Evolutionary conservation across 64 coral and sea anemone species (phyloP), one percentile per base, ranked within the genome.

Genomic region (Pocillopora damicornis): DNA sequence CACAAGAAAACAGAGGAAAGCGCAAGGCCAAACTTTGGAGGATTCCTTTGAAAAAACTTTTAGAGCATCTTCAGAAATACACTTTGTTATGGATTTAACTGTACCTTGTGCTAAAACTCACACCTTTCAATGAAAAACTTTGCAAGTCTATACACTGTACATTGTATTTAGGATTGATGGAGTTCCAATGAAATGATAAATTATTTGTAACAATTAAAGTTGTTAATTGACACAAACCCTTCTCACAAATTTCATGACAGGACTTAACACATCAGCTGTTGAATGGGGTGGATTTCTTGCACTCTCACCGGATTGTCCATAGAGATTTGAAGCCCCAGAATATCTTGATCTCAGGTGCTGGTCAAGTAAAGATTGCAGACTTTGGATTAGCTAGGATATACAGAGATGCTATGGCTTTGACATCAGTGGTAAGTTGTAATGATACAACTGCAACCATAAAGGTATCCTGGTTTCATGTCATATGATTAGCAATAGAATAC

Each of bases 301-400:
- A 99, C 61, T 90, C 97, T 45, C 90, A 99, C 79, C 90, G 97
- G 59, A 95, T 99, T 61, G 97, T 99, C 23, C 97, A 99, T 79
- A 88, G 97, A 16, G 97, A 99, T 76, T 74, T 99, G 60, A 99
- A 99, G 76, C 97, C 97, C 1, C 97, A 99, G 63, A 99, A 99
- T 60, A 95, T 99, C 71, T 85, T 99, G 30, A 88, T 99, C 30
- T 90, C 97, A 38, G 91, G 86, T 87, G 86, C 87, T 42, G 97
- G 97, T n/a, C 88, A 92, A 68, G 80, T 99, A 1, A 99, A 99
- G 84, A 93, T 99, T 86, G 97, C 97, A 22, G 97, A 99, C 65
- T 99, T 99, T 95, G 97, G 97, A 59, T 86, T 99, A 59, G 97
- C 97, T 37, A 92, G 97, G 84, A 86, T 95, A 16, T 99, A 95